phyloP scores from a whole-genome alignment of 2,888 invertebrate genomes.

The Panorpa germanica region DNA sequence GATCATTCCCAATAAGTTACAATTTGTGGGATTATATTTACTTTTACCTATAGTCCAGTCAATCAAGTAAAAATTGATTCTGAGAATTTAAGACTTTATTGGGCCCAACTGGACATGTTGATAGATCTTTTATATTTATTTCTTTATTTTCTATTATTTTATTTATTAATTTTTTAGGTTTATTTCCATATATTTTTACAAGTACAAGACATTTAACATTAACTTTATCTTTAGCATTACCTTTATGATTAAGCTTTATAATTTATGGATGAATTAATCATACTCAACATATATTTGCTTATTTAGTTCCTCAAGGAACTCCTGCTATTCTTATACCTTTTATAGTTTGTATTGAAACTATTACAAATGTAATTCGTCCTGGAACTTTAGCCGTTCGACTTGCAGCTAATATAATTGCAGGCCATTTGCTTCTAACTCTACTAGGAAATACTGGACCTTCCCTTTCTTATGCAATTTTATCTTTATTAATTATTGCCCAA shows the following conservation, averaged over 20 bases:
- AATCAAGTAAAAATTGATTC: too few relatives aligned
- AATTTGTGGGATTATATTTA: too few relatives aligned
- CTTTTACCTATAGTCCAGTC: too few relatives aligned
- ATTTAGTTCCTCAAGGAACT: slow-evolving; percentile 48
- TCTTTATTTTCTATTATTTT: slow-evolving; percentile 36
- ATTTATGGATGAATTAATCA: slow-evolving; percentile 42
- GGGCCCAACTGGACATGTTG: slow-evolving; percentile 24
- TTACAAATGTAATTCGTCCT: slow-evolving; percentile 52
- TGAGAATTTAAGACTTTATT: slow-evolving; percentile 39
- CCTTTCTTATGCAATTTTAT: slow-evolving; percentile 15
- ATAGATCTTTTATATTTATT: slow-evolving; percentile 34
- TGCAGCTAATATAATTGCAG: slow-evolving; percentile 62
- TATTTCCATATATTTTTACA: slow-evolving; percentile 54
- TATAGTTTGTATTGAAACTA: slow-evolving; percentile 56
- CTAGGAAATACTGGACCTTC: slow-evolving; percentile 27
- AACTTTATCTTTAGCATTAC: slow-evolving; percentile 35
- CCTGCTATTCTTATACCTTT: slow-evolving; percentile 44
- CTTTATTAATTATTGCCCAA: slow-evolving; percentile 22
- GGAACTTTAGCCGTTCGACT: slow-evolving; percentile 48
- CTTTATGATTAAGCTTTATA: slow-evolving; percentile 45
- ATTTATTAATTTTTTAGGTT: slow-evolving; percentile 46
- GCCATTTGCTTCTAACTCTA: slow-evolving; percentile 44
- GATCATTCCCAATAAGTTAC: too few relatives aligned
- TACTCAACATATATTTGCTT: slow-evolving; percentile 40
- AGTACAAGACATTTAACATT: slow-evolving; percentile 41